phyloP scores from a whole-genome alignment of 2,113 vertebrate species.

The Microcebus murinus region DNA sequence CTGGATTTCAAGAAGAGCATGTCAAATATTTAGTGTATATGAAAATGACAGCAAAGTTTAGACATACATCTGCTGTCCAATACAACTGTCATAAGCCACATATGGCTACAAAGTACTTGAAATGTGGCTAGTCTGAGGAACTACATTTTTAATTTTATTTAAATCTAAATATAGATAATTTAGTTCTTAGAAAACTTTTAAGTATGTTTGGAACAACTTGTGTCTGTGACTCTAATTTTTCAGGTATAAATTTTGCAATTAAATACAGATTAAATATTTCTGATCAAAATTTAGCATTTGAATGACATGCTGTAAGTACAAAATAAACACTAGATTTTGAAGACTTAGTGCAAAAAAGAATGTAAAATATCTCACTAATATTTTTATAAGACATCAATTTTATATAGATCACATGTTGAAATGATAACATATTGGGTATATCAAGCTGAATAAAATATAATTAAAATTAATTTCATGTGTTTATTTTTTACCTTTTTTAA shows the following conservation, averaged over 20 bases:
- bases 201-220: background rate
- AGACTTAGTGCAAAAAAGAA: background rate
- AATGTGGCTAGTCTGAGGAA: background rate
- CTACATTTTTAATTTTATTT: background rate
- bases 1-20: background rate
- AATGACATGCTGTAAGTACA: background rate
- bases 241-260: background rate
- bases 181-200: background rate
- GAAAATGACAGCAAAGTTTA: background rate
- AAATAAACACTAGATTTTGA: slow-evolving; percentile 20
- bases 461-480: background rate
- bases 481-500: background rate
- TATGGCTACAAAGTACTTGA: background rate
- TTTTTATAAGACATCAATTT: slow-evolving; percentile 17
- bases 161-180: background rate
- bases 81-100: background rate
- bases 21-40: background rate
- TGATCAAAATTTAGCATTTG: slow-evolving; percentile 26
- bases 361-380: background rate
- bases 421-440: slow-evolving; percentile 2
- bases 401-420: background rate
- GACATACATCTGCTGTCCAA: background rate
- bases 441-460: background rate
- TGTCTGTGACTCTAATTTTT: background rate
- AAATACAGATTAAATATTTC: background rate